phyloP scores from a whole-genome alignment of 2,888 invertebrate species.

The Gasteruption jaculator region DNA sequence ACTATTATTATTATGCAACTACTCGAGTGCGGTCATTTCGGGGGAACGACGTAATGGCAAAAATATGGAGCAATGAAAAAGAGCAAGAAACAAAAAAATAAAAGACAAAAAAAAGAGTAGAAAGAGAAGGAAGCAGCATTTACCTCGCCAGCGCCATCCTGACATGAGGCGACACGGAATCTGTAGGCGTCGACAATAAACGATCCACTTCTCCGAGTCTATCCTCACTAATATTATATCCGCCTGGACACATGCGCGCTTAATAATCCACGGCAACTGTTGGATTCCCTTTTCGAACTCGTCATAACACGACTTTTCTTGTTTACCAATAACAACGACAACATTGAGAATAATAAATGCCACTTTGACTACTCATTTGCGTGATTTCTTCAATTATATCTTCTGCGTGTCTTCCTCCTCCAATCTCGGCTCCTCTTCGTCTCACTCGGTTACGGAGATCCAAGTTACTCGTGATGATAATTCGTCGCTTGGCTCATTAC shows the following conservation, averaged over 20 bases:
- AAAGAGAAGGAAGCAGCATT: conserved; percentile 23
- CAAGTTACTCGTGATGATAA: too few relatives aligned
- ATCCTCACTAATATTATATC: conserved; percentile 40
- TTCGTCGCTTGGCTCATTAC: too few relatives aligned
- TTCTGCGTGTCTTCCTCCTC: too few relatives aligned
- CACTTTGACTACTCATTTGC: too few relatives aligned
- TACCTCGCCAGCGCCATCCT: conserved; percentile 68
- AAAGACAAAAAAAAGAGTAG: neutral
- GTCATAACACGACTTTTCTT: too few relatives aligned
- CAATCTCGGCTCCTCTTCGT: too few relatives aligned
- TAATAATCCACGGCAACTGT: conserved; percentile 29
- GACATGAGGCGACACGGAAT: conserved; percentile 61
- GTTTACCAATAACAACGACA: too few relatives aligned
- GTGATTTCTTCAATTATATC: too few relatives aligned
- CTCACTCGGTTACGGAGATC: too few relatives aligned
- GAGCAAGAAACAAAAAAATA: conserved; percentile 4
- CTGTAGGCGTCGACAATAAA: conserved; percentile 46
- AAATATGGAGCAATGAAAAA: conserved; percentile 6
- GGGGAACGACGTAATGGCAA: conserved; percentile 20
- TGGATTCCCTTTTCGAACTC: conserved; percentile 35
- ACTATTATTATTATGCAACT: too few relatives aligned
- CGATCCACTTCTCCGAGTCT: conserved; percentile 55
- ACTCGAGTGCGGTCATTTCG: too few relatives aligned
- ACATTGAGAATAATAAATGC: too few relatives aligned
- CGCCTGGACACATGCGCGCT: conserved; percentile 51